phyloP scores from a whole-genome alignment of 1,140 invertebrate species.

The Olivierus martensii region DNA sequence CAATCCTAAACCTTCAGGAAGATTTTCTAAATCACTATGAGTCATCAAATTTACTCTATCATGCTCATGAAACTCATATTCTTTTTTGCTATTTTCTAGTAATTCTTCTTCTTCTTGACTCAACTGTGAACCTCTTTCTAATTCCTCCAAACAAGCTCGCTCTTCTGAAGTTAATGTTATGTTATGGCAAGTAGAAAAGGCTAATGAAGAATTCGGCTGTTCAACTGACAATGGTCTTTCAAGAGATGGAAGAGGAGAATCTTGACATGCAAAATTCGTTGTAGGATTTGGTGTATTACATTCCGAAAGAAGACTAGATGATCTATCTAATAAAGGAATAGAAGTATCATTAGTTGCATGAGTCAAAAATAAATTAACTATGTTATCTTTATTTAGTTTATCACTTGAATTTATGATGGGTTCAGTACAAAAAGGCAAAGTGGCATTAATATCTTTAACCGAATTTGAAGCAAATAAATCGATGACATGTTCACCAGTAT shows the following conservation, averaged over 20 bases:
- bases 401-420: neutral
- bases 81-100: slow-evolving; percentile 4
- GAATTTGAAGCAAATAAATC: neutral
- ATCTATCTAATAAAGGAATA: neutral
- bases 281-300: too few species aligned
- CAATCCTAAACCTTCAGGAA: too few species aligned
- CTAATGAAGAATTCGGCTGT: too few species aligned
- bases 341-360: neutral
- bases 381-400: neutral
- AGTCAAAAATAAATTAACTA: neutral
- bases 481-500: too few species aligned
- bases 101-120: slow-evolving; percentile 11
- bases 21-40: too few species aligned
- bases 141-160: slow-evolving; percentile 4
- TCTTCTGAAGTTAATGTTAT: slow-evolving; percentile 1
- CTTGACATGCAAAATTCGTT: too few species aligned
- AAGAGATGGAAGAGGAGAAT: too few species aligned
- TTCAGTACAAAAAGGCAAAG: neutral
- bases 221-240: too few species aligned
- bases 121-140: slow-evolving; percentile 10
- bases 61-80: neutral
- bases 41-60: too few species aligned
- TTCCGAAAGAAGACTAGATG: too few species aligned
- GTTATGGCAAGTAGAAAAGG: neutral
- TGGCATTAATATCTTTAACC: neutral